Evolutionary conservation across 2,888 invertebrate genomes (phyloP).

Genomic region (Nebria brevicollis): DNA sequence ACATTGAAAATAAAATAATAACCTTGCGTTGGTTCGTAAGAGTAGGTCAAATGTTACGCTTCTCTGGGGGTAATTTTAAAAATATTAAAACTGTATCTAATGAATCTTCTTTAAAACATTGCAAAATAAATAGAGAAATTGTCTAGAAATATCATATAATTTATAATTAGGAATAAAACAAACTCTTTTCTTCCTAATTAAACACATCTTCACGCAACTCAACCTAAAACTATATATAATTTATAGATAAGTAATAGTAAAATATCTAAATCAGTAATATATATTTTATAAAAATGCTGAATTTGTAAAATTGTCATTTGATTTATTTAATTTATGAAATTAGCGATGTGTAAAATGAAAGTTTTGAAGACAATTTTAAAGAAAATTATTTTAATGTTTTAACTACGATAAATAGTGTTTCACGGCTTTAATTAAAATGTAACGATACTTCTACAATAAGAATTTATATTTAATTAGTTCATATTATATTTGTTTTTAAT

Average conservation of each 20-base stretch:
- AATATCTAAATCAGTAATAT: not conserved
- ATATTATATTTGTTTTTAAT: not conserved
- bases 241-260: not conserved
- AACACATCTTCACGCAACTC: no score
- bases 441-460: not conserved
- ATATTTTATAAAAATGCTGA: no score
- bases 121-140: not conserved
- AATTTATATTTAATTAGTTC: not conserved
- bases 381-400: no score
- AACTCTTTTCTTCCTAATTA: no score
- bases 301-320: no score
- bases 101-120: not conserved
- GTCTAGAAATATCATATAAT: not conserved
- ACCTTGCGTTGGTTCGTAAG: conserved; percentile 26
- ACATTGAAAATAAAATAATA: conserved; percentile 30
- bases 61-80: conserved; percentile 26
- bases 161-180: not conserved
- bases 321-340: no score
- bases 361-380: no score
- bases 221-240: not conserved
- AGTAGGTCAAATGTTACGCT: conserved; percentile 39
- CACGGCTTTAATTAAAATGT: not conserved
- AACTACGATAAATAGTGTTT: no score
- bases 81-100: not conserved
- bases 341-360: no score